These are phyloP conservation scores for Willisornis vidua DNA, from an alignment of 2,113 vertebrate genomes.

Conservation along the genomic window DNA sequence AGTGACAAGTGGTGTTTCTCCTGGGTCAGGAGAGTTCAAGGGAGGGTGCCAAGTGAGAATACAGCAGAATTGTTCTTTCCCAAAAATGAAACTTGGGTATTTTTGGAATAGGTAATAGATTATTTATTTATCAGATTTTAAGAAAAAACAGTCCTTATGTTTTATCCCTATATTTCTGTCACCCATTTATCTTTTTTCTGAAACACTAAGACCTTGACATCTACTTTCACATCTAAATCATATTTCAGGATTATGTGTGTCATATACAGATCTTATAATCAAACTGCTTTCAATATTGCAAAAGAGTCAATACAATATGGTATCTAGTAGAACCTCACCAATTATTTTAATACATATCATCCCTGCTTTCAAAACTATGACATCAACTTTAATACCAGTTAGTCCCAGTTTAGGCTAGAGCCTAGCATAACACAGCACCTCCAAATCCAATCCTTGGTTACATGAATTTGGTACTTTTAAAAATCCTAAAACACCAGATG, in stretches of 20 bases:
- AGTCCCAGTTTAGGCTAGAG: neutral
- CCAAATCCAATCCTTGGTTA: neutral
- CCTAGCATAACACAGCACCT: neutral
- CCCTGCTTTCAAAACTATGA: neutral
- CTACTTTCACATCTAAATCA: neutral
- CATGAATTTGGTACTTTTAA: neutral
- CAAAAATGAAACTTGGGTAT: neutral
- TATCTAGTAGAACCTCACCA: neutral
- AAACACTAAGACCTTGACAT: neutral
- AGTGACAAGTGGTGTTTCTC: neutral
- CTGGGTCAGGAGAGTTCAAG: neutral
- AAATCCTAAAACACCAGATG: neutral
- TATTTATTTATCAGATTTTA: neutral
- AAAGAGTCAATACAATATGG: neutral
- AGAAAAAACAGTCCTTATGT: neutral
- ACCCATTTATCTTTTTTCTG: neutral
- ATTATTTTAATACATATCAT: neutral
- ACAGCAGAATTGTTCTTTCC: neutral
- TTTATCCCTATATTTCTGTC: neutral
- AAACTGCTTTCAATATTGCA: neutral
- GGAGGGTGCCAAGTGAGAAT: neutral
- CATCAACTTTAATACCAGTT: neutral
- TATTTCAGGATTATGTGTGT: neutral
- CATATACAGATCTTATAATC: neutral
- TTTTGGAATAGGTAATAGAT: accelerated